A percentile compares a stretch with the other conserved stretches of the same genome.
Evolutionary conservation across 2,888 invertebrate genomes (phyloP).

Genomic region (Trachelus stipa): DNA sequence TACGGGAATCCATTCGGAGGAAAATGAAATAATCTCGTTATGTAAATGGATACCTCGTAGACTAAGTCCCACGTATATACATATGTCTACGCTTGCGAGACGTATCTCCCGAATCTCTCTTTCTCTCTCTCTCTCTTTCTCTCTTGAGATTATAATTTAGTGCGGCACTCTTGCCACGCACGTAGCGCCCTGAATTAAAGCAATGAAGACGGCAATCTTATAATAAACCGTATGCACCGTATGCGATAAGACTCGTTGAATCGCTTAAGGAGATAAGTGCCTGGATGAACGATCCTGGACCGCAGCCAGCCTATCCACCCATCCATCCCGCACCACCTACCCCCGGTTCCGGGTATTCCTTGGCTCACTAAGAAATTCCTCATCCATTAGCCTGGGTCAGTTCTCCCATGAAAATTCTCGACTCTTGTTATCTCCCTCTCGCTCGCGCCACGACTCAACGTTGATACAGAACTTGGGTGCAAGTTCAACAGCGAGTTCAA

Average conservation of each 20-base stretch:
- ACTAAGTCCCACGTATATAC: not conserved
- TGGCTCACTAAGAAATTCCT: constrained; percentile 22
- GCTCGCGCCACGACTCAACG: not conserved
- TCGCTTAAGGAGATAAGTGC: constrained; percentile 34
- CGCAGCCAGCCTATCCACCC: constrained; percentile 6
- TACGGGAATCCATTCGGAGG: constrained; percentile 36
- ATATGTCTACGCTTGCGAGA: not conserved
- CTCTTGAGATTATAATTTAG: constrained; percentile 2
- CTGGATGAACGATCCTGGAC: constrained; percentile 11
- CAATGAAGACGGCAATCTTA: constrained; percentile 46
- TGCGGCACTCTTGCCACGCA: constrained; percentile 3
- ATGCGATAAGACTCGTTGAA: constrained; percentile 31
- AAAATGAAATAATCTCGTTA: constrained; percentile 54
- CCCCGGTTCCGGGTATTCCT: constrained; percentile 29
- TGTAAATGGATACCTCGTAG: constrained; percentile 37
- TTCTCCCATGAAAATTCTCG: not conserved
- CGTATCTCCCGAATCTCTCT: constrained; percentile 19
- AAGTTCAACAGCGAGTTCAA: not conserved
- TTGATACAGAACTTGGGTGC: not conserved
- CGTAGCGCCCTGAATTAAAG: constrained; percentile 34
- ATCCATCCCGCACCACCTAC: constrained; percentile 16
- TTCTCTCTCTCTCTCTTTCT: constrained; percentile 11
- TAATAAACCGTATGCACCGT: constrained; percentile 26
- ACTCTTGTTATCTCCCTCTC: not conserved
- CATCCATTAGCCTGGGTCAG: constrained; percentile 26